phyloP scores from a whole-genome alignment of 2,888 invertebrate species.

The Nematopogon swammerdamellus region DNA sequence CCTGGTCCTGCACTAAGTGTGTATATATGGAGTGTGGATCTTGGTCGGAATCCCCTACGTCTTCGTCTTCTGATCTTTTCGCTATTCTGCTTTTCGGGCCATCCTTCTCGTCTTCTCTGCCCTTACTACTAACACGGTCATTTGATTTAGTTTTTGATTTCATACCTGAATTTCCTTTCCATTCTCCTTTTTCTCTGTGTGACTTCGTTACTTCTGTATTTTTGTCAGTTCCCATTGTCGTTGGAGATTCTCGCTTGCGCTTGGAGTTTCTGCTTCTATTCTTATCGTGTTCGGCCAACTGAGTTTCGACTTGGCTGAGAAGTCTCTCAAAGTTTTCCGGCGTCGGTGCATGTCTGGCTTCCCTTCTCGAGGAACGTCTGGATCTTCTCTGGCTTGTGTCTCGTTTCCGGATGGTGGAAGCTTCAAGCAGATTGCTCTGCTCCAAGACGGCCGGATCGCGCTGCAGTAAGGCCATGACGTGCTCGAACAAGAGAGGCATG shows the following conservation, averaged over 20 bases:
- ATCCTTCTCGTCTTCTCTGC: too few relatives aligned
- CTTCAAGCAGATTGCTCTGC: too few relatives aligned
- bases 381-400: neutral
- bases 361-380: neutral
- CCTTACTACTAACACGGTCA: too few relatives aligned
- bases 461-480: conserved; percentile 22
- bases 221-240: too few relatives aligned
- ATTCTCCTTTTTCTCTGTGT: too few relatives aligned
- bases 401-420: too few relatives aligned
- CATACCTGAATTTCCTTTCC: too few relatives aligned
- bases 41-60: neutral
- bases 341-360: neutral
- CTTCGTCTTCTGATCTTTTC: neutral
- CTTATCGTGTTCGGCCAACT: neutral
- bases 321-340: neutral
- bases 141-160: too few relatives aligned
- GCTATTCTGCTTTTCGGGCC: neutral
- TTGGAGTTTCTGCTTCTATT: neutral
- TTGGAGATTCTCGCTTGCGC: too few relatives aligned
- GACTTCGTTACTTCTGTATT: too few relatives aligned
- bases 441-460: conserved; percentile 28
- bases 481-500: conserved; percentile 28
- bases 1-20: neutral
- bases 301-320: neutral
- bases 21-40: too few relatives aligned